Conservation (phyloP, 1,140 invertebrate genomes). For the Leptinotarsa defecta region DNA sequence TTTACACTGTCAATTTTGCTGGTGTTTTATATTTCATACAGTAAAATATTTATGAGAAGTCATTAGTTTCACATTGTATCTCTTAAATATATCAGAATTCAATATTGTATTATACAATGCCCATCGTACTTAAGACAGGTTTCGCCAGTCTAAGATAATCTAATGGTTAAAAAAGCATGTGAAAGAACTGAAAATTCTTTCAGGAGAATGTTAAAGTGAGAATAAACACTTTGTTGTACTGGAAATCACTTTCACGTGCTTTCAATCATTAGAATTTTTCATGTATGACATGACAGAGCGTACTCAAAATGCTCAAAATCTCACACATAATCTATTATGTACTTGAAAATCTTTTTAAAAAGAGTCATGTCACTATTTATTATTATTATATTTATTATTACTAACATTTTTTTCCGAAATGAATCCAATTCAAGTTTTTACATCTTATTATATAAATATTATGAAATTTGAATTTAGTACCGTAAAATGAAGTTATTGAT, state of each 20-base stretch:
- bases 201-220: neutral
- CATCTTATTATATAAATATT: slow-evolving; percentile 42
- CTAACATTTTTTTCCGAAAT: slow-evolving; percentile 48
- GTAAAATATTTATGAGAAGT: slow-evolving; percentile 30
- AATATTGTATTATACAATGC: slow-evolving; percentile 44
- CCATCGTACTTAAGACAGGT: slow-evolving; percentile 11
- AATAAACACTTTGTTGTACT: neutral
- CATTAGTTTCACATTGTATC: slow-evolving; percentile 47
- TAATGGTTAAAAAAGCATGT: slow-evolving; percentile 10
- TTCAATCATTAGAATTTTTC: slow-evolving; percentile 19
- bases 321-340: slow-evolving; percentile 39
- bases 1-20: slow-evolving; percentile 54
- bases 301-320: slow-evolving; percentile 40
- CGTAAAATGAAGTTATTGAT: slow-evolving; percentile 38
- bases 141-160: slow-evolving; percentile 31
- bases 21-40: slow-evolving; percentile 48
- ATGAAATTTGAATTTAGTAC: slow-evolving; percentile 41
- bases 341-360: slow-evolving; percentile 39
- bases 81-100: slow-evolving; percentile 45
- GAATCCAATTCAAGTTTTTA: slow-evolving; percentile 48
- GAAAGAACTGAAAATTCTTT: neutral
- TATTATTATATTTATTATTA: slow-evolving; percentile 51
- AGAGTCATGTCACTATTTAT: slow-evolving; percentile 44
- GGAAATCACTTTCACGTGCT: slow-evolving; percentile 1
- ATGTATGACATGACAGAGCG: slow-evolving; percentile 40